Base-by-base conservation (phyloP, 2,113 vertebrate genomes). In the Osmerus eperlanus region DNA sequence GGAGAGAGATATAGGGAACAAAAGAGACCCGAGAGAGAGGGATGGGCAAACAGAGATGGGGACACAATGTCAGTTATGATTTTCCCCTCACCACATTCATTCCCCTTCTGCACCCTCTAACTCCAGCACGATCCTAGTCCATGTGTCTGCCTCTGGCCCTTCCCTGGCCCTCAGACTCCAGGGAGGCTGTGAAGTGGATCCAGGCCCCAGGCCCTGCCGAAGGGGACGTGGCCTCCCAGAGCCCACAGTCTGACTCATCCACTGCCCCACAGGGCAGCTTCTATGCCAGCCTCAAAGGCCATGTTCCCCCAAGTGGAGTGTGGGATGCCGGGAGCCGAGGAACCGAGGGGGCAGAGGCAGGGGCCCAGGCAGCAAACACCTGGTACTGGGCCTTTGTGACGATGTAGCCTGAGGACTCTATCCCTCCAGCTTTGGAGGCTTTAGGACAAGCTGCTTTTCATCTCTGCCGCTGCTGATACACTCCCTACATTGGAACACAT, bases 231-330 rank as follows among this genome's bases (percentile, higher is more conserved):
- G 69, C 78, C 72, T 85, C 84, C 73, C 65, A 53, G 79, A 80
- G 70, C 74, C 85, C 68, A 70, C 47, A 81, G 47, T 80, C 72
- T 84, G 87, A 85, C 67, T 86, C 79, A 84, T 74, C 83, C 47
- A 53, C 51, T 77, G 72, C 68, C 73, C 77, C 72, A 18, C 65
- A 76, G 47, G 75, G 51, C 70, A 66, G 67, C 60, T 67, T 71
- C 72, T 71, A 68, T 63, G 79, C 80, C 78, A 86, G 73, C 21
- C 56, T 65, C 70, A 86, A 78, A 83, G 64, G 67, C 65, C 71
- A 68, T 71, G 79, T 73, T 76, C 52, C 76, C 36, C 70, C 77
- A 75, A 79, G 70, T 74, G 66, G 68, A 74, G 71, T 59, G 75
- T 19, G 75, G 74, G 79, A 61, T 56, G 67, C 52, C 56, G 75